Evolutionary conservation across 1,140 invertebrate species (phyloP), one percentile per base, ranked within the genome.

Genomic region (Camponotus vicinus): DNA sequence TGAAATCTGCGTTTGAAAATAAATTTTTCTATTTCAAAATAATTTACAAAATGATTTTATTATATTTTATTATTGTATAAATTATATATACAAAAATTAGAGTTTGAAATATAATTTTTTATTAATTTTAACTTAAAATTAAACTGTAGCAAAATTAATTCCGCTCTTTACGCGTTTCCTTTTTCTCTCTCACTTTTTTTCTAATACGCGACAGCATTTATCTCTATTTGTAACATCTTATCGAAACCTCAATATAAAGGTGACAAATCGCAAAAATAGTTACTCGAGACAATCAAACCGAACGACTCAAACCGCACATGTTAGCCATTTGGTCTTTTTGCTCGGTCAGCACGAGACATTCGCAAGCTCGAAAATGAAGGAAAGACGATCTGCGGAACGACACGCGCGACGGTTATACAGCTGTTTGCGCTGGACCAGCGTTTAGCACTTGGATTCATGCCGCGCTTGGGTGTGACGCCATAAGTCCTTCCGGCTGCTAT

Each of bases 401-500:
- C 64, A 40, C 45, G 9, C 7, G 11, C 15, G 11, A 11, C n/a
- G 11, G 1, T 21, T 18, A 34, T 9, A 69, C 64, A 59, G 45
- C 27, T 49, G 2, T 45, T 4, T 49, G 45, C 15, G 34, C 11
- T 42, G 32, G 18, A 82, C 21, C 67, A 40, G 15, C 42, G 6
- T 66, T 40, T 40, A 49, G 27, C 13, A 27, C 52, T 42, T 8
- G 61, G 61, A 78, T 78, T 71, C 21, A 71, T 80, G 32, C 13
- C 40, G 18, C 4, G 27, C 18, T 75, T 27, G 55, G 32, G 57
- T 75, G 57, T 75, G n/a, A 75, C 27, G 55, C 40, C 15, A 9
- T 80, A 69, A 80, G 55, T 71, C 52, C 21, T 75, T 75, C 69
- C 78, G 21, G 49, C 52, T 8, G 69, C 79, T 63, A 61, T 83